Conservation (phyloP, 2,113 vertebrate species). For the Sminthopsis crassicaudata region DNA sequence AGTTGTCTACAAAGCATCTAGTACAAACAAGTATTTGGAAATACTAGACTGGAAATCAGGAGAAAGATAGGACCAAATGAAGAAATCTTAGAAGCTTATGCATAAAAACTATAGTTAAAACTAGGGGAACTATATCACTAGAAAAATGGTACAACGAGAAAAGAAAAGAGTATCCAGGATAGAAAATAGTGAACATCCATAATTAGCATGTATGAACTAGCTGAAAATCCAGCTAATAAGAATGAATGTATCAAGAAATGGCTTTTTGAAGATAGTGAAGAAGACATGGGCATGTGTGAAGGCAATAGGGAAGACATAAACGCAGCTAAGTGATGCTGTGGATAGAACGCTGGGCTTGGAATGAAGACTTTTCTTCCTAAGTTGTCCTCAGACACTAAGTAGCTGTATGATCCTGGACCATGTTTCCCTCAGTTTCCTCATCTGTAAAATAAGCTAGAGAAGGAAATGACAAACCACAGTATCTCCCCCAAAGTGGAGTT, state of each 20-base stretch:
- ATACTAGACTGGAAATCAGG: background rate
- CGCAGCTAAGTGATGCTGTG: no score
- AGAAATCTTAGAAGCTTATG: background rate
- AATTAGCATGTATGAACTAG: background rate
- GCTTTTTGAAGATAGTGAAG: background rate
- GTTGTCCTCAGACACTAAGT: no score
- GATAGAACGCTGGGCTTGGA: no score
- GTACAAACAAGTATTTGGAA: background rate
- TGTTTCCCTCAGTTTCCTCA: no score
- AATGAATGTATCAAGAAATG: background rate
- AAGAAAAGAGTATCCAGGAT: background rate
- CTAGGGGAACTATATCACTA: background rate
- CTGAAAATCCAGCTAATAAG: background rate
- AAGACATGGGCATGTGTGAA: background rate
- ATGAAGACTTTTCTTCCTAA: no score
- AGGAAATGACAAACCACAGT: no score
- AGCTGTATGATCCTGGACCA: no score
- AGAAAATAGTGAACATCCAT: background rate
- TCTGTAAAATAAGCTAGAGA: no score
- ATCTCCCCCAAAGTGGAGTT: no score
- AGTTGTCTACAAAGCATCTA: background rate
- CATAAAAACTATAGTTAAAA: no score
- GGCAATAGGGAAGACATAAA: background rate
- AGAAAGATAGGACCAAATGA: background rate
- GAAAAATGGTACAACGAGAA: background rate